Base-by-base conservation (phyloP, 2,888 invertebrate genomes). In the Onthophagus sagittarius region DNA sequence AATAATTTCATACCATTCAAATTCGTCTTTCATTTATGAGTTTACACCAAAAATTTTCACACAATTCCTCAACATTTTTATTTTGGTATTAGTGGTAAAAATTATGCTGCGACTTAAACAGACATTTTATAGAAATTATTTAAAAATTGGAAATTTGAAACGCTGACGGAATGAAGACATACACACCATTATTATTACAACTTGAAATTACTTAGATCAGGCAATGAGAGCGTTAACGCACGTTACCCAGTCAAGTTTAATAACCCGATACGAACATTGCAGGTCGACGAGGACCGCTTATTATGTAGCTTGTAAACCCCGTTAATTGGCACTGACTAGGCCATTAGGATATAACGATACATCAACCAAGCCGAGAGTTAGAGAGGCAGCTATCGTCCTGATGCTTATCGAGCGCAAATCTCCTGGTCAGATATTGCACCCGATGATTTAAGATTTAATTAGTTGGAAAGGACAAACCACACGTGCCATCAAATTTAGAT, bases 401-500 rank as follows among this genome's bases (percentile, higher is more conserved):
- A 53, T 11, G 39, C 39, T 11, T 53, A 53, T 53, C 39, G 23
- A 4, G 9, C 39, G 39, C 39, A 53, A 53, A 53, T 53, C 39
- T 53, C 39, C 11, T 53, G 11, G 39, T 53, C 39, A 11, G 11
- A 23, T 23, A 23, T 23, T 23, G 23, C 23, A 23, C 23, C 23
- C 3, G 23, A 7, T 53, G 11, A 53, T 53, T 53, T 53, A 53
- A 80, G 79, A 81, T 1, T 23, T 23, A 23, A 23, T 23, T 23
- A 23, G 23, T 23, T 23, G 23, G 23, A 23, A 23, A 2, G 23
- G 23, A 23, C 23, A 23, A 23, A 23, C 23, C 23, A 23, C 23
- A 23, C 23, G 3, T 23, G n/a, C n/a, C n/a, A n/a, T 23, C 1
- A 23, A 23, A 3, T 23, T 23, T 3, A 23, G 2, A 3, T 23